phyloP scores from a whole-genome alignment of 2,888 invertebrate species.

The Oscheius sp. region DNA sequence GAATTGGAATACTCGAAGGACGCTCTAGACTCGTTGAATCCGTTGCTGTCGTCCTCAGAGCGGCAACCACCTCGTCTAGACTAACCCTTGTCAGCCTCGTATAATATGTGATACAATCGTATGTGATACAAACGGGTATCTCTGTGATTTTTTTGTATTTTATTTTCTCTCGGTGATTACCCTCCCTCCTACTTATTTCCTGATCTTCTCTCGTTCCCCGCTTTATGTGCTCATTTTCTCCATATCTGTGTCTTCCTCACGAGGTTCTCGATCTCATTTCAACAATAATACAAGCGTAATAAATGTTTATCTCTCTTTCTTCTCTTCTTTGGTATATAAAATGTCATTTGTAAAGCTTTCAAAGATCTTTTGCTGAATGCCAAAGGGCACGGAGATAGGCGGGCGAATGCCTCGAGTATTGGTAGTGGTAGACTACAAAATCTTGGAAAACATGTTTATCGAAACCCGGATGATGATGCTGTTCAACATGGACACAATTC shows the following conservation, averaged over 20 bases:
- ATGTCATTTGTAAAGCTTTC: constrained; percentile 24
- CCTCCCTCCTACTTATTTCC: background rate
- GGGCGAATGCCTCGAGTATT: constrained; percentile 66
- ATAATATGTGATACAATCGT: constrained; percentile 11
- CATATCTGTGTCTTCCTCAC: constrained; percentile 21
- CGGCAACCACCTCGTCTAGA: constrained; percentile 15
- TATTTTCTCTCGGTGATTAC: constrained; percentile 8
- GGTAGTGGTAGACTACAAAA: constrained; percentile 72
- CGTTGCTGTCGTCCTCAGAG: background rate
- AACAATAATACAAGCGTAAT: constrained; percentile 15
- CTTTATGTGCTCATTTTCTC: constrained; percentile 19
- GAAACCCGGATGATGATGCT: constrained; percentile 66
- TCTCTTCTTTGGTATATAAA: background rate
- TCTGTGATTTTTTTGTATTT: constrained; percentile 4
- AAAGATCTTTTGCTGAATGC: constrained; percentile 41
- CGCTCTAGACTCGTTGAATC: constrained; percentile 23
- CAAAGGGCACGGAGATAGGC: constrained; percentile 59
- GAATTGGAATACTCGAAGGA: constrained; percentile 19
- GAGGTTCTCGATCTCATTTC: constrained; percentile 25
- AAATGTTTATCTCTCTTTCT: constrained; percentile 12
- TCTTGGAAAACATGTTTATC: constrained; percentile 64
- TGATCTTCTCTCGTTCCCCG: background rate
- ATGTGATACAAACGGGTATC: constrained; percentile 16
- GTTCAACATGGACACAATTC: constrained; percentile 58
- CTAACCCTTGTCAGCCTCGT: background rate